These are phyloP conservation scores for Microcebus griseorufus DNA, from an alignment of 2,113 vertebrate genomes.

Conservation along the genomic window DNA sequence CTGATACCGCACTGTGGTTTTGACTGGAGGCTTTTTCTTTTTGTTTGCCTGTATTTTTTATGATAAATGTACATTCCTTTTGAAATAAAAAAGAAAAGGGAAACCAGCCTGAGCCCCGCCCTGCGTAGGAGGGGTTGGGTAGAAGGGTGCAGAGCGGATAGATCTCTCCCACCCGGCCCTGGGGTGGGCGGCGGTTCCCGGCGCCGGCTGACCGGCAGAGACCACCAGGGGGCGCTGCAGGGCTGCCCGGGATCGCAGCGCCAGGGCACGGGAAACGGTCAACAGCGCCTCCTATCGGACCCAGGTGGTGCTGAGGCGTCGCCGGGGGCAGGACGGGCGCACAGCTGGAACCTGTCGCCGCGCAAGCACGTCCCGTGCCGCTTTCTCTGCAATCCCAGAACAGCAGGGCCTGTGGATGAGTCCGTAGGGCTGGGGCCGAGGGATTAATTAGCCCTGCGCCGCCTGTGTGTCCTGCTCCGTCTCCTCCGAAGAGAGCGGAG, in stretches of 20 bases:
- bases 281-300: neutral
- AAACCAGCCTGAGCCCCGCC: neutral
- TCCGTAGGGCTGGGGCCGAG: rapidly evolving
- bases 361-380: neutral
- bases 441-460: rapidly evolving
- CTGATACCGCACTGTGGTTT: neutral
- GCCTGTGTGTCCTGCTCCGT: neutral
- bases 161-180: neutral
- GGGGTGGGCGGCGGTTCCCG: neutral
- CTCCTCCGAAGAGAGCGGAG: neutral
- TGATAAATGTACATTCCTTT: neutral
- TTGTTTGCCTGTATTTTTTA: neutral
- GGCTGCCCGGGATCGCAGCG: rapidly evolving
- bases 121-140: neutral
- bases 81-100: neutral
- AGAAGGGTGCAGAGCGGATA: neutral
- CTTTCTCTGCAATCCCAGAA: neutral
- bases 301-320: neutral
- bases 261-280: neutral
- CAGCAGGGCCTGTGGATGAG: neutral
- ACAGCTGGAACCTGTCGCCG: neutral
- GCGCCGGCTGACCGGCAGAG: rapidly evolving
- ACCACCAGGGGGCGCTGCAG: constrained; percentile 32
- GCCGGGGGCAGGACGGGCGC: neutral
- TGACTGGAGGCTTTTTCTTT: neutral